Percentiles rank a stretch among this genome's conserved stretches.
Conservation (phyloP, 1,140 invertebrate genomes). For the Ridgeia piscesae region DNA sequence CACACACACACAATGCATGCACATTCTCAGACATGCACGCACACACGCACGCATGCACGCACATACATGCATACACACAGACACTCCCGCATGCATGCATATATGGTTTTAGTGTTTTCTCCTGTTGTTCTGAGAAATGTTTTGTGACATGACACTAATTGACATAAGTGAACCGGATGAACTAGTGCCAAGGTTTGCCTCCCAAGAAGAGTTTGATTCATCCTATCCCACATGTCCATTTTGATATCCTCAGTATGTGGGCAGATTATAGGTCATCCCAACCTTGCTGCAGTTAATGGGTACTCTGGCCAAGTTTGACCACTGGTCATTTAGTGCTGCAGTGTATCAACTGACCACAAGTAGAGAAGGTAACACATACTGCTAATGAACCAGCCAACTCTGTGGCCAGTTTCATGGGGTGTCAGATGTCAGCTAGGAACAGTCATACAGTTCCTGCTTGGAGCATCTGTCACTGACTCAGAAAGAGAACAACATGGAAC, state of each 20-base stretch:
- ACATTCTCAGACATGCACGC: too few relatives aligned
- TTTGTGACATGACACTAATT: background rate
- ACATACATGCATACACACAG: background rate
- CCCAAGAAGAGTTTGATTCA: background rate
- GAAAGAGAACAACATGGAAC: too few relatives aligned
- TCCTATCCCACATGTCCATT: background rate
- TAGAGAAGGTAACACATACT: background rate
- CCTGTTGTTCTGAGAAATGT: background rate
- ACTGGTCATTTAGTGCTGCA: background rate
- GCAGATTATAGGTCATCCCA: background rate
- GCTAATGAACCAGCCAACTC: background rate
- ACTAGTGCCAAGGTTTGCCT: background rate
- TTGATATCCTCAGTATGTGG: background rate
- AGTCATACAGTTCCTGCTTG: too few relatives aligned
- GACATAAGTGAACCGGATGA: background rate
- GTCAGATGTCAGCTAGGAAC: background rate
- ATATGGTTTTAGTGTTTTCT: background rate
- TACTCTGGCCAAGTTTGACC: background rate
- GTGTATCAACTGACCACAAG: background rate
- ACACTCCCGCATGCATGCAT: background rate
- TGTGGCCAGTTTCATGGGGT: background rate
- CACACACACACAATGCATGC: too few relatives aligned
- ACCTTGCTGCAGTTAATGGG: background rate
- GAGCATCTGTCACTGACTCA: too few relatives aligned
- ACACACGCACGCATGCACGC: too few relatives aligned